phyloP scores from a whole-genome alignment of 2,888 invertebrate species.

The Cheilosia grossa region DNA sequence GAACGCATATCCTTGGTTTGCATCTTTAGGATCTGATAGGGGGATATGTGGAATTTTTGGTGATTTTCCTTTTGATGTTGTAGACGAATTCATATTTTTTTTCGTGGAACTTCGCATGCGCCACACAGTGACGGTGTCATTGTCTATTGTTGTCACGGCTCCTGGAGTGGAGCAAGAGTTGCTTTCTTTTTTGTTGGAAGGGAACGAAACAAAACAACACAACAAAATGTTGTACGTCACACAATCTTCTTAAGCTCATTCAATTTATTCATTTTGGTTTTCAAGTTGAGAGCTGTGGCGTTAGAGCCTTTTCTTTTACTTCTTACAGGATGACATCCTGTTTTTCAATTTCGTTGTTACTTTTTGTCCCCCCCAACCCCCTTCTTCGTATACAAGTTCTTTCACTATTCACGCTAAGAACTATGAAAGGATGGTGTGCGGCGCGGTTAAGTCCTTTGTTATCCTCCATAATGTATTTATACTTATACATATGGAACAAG shows the following conservation, averaged over 20 bases:
- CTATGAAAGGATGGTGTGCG: constrained; percentile 16
- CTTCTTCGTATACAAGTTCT: constrained; percentile 27
- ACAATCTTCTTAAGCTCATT: constrained; percentile 59
- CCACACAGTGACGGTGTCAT: constrained; percentile 35
- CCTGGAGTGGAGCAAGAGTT: not conserved
- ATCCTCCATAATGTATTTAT: not conserved
- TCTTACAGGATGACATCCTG: constrained; percentile 49
- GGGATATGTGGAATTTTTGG: not conserved
- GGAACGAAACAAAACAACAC: not conserved
- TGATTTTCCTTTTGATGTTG: constrained; percentile 14
- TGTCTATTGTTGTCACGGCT: constrained; percentile 21
- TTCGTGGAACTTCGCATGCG: constrained; percentile 20
- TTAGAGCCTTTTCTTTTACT: constrained; percentile 43
- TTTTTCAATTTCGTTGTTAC: constrained; percentile 29
- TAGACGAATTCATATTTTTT: constrained; percentile 51
- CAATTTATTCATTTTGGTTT: constrained; percentile 65
- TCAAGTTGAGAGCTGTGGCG: constrained; percentile 18
- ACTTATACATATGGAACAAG: constrained; percentile 15
- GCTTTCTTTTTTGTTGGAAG: not conserved
- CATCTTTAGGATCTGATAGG: constrained; percentile 26
- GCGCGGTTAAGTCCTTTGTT: constrained; percentile 26
- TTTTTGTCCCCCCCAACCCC: not conserved
- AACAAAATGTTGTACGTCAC: constrained; percentile 44
- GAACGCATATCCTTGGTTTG: constrained; percentile 22
- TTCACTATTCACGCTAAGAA: constrained; percentile 40